phyloP scores from a whole-genome alignment of 2,888 invertebrate species.

The Acleris laterana region DNA sequence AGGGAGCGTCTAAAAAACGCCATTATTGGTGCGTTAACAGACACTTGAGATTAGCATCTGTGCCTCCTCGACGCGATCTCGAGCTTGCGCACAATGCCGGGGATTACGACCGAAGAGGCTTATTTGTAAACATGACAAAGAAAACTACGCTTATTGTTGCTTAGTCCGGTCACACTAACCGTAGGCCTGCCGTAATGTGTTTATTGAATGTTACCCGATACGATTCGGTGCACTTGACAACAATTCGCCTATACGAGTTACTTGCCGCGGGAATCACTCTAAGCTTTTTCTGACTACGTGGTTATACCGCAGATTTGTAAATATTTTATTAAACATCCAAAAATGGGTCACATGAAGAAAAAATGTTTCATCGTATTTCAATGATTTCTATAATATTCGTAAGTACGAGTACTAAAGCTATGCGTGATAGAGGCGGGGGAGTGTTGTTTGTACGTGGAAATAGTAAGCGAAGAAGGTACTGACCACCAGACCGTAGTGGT shows the following conservation, averaged over 20 bases:
- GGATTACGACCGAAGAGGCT: conserved; percentile 81
- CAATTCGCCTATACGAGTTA: conserved; percentile 56
- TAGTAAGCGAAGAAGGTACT: too few species aligned
- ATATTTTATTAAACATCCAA: too few species aligned
- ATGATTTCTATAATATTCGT: too few species aligned
- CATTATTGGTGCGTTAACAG: conserved; percentile 81
- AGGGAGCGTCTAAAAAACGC: conserved; percentile 69
- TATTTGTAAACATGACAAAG: conserved; percentile 83
- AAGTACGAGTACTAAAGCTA: too few species aligned
- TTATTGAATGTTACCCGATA: conserved; percentile 74
- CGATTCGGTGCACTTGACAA: conserved; percentile 75
- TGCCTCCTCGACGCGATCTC: conserved; percentile 72
- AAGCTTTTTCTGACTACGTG: background rate
- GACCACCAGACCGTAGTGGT: too few species aligned
- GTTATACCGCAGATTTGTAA: background rate
- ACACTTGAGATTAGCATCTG: conserved; percentile 85
- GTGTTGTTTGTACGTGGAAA: too few species aligned
- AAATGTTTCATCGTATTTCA: too few species aligned
- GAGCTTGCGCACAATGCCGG: conserved; percentile 73
- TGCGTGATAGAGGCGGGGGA: too few species aligned
- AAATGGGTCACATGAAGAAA: too few species aligned
- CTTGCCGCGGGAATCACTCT: conserved; percentile 38
- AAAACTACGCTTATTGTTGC: conserved; percentile 66
- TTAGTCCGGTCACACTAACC: conserved; percentile 65
- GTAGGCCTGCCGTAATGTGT: conserved; percentile 68